Percentiles rank a stretch among this genome's conserved stretches.
phyloP scores from a whole-genome alignment of 2,797 vertebrate genomes.

The Acrossocheilus wenchowensis region DNA sequence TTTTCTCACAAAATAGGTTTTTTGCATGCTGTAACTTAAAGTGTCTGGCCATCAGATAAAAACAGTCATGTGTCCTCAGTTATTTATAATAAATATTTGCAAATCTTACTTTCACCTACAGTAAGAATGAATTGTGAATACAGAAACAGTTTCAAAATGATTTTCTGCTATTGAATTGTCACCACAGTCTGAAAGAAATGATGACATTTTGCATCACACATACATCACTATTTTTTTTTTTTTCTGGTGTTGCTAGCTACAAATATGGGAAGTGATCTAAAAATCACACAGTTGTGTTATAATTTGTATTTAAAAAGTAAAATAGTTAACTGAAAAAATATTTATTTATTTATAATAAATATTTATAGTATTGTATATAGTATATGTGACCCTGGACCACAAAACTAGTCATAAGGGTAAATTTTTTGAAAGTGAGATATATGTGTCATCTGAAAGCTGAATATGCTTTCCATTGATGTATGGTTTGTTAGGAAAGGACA shows the following conservation, averaged over 20 bases:
- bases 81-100: neutral
- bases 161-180: neutral
- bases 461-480: too few species aligned
- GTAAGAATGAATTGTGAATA: neutral
- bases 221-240: neutral
- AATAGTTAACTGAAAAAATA: neutral
- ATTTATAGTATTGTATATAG: too few species aligned
- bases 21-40: neutral
- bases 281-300: neutral
- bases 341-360: too few species aligned
- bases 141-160: neutral
- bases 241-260: neutral
- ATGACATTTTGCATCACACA: neutral
- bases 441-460: too few species aligned
- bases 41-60: neutral
- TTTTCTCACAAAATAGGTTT: slow-evolving; percentile 3
- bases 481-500: too few species aligned
- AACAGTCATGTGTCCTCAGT: neutral
- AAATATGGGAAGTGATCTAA: neutral
- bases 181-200: neutral
- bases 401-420: too few species aligned
- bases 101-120: neutral
- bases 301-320: neutral
- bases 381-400: too few species aligned
- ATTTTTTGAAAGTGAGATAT: too few species aligned